These are phyloP conservation scores for Aphaenogaster floridana DNA, from an alignment of 1,140 invertebrate species.

Conservation along the genomic window DNA sequence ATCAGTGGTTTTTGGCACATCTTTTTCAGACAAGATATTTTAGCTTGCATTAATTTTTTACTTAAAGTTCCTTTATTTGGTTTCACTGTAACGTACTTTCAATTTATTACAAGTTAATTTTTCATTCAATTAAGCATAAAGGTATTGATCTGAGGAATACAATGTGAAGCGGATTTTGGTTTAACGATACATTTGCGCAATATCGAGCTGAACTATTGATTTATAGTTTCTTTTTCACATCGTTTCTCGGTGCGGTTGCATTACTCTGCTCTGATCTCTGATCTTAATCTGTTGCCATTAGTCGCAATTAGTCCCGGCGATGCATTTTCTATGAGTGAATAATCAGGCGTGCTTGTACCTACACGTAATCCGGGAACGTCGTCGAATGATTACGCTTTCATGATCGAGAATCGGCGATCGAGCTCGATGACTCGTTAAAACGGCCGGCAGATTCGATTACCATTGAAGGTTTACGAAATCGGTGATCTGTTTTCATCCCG, in stretches of 20 bases:
- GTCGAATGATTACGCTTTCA: constrained; percentile 71
- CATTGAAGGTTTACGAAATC: constrained; percentile 38
- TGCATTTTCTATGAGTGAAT: constrained; percentile 81
- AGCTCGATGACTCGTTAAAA: neutral
- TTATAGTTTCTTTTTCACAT: neutral
- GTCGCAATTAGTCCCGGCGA: constrained; percentile 82
- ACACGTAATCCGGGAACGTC: constrained; percentile 67
- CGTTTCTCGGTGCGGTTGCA: constrained; percentile 8
- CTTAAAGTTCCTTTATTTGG: neutral
- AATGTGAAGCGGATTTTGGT: neutral
- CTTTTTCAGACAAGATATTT: neutral
- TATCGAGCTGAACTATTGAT: neutral
- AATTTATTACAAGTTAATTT: neutral
- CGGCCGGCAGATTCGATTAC: constrained; percentile 29
- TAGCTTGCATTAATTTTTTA: neutral
- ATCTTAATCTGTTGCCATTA: constrained; percentile 78
- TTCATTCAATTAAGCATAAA: neutral
- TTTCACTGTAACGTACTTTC: neutral
- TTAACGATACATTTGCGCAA: constrained; percentile 24
- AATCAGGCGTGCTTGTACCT: constrained; percentile 72
- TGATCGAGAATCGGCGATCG: constrained; percentile 62
- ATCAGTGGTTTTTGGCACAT: neutral
- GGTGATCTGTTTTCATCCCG: constrained; percentile 23
- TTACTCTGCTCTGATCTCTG: constrained; percentile 32
- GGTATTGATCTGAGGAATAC: neutral